These are phyloP conservation scores for Condylura cristata DNA, from an alignment of 2,113 vertebrate genomes.

Conservation along the genomic window DNA sequence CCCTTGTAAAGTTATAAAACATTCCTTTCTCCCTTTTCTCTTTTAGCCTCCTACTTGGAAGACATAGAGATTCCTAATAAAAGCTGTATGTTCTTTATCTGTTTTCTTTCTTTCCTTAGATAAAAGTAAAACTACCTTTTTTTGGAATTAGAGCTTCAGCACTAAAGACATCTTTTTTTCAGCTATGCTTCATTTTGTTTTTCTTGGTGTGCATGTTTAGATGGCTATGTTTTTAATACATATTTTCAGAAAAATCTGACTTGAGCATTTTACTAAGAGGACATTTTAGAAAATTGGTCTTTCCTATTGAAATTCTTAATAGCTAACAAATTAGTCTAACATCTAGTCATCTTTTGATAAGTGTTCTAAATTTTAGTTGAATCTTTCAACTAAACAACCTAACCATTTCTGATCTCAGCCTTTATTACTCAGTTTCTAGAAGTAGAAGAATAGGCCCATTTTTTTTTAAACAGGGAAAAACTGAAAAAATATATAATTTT, in stretches of 20 bases:
- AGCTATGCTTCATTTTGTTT: too few relatives aligned
- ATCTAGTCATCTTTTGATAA: neutral
- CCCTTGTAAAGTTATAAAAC: neutral
- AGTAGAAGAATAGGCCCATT: neutral
- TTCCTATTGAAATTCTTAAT: conserved; percentile 35
- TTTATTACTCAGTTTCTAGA: conserved; percentile 12
- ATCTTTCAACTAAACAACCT: neutral
- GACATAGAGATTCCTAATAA: neutral
- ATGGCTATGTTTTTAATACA: conserved; percentile 18
- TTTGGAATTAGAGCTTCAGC: neutral
- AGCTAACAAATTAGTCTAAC: neutral
- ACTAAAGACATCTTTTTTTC: neutral
- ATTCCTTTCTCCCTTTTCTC: neutral
- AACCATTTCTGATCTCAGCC: neutral
- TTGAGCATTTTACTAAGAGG: neutral
- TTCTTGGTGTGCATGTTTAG: neutral
- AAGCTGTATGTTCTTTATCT: neutral
- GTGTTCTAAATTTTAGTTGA: conserved; percentile 45
- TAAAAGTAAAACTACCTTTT: neutral
- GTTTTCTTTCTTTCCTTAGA: neutral
- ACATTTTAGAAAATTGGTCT: conserved; percentile 29
- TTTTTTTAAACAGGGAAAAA: neutral
- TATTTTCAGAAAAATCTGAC: neutral
- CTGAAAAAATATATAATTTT: neutral
- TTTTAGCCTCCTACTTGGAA: neutral